Percentiles rank a stretch among this genome's conserved stretches.
phyloP scores from a whole-genome alignment of 2,797 vertebrate species.

The Agapornis canus region DNA sequence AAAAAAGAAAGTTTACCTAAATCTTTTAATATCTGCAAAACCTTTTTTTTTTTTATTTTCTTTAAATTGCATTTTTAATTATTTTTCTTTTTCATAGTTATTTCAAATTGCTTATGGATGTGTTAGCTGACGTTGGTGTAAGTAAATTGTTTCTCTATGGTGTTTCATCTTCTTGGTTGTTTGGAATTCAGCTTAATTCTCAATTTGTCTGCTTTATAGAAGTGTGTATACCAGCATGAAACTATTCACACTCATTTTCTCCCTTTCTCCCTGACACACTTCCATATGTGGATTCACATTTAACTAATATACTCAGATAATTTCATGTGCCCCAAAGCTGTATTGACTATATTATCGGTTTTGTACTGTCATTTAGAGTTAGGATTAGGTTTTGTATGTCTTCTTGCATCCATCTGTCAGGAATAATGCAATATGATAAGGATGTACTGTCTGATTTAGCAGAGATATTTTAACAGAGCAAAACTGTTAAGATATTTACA shows the following conservation, averaged over 20 bases:
- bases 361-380: background rate
- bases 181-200: constrained; percentile 26
- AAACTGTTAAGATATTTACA: background rate
- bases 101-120: constrained; percentile 11
- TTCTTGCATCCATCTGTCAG: background rate
- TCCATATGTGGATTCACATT: constrained; percentile 5
- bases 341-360: constrained; percentile 12
- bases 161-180: constrained; percentile 12
- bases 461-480: background rate
- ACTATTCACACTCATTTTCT: background rate
- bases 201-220: background rate
- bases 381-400: background rate
- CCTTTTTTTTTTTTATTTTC: too few relatives aligned
- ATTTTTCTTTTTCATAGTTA: constrained; percentile 38
- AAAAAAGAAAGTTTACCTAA: too few relatives aligned
- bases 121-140: constrained; percentile 29
- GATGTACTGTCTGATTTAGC: background rate
- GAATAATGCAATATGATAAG: background rate
- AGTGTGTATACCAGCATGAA: background rate
- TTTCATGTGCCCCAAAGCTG: background rate
- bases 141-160: constrained; percentile 49
- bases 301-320: constrained; percentile 4
- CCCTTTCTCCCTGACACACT: background rate
- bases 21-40: too few relatives aligned
- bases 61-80: too few relatives aligned